Evolutionary conservation across 2,888 invertebrate genomes (phyloP), one percentile per base, ranked within the genome.

Genomic region (Rhyacophila evoluta): DNA sequence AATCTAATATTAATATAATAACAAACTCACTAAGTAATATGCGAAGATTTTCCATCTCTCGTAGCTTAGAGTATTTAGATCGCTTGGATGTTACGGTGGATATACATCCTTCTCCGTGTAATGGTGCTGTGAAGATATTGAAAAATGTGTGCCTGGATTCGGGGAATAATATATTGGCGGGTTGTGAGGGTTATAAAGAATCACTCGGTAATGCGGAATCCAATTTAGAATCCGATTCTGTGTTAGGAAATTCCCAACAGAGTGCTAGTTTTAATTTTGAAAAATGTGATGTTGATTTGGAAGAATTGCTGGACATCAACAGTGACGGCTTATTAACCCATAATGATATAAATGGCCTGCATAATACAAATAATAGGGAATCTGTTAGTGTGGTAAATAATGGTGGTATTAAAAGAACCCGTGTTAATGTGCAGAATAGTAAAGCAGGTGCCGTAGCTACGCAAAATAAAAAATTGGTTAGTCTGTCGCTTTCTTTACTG

Each of bases 401-500:
- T 19, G 55, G 55, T 19, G 10, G 55, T 55, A 8, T 55, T 55
- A 55, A 55, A 55, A 55, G 55, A 55, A 19, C 6, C 55, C 25
- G 19, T 55, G 19, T 55, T 19, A 15, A 15, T 8, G 10, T 5
- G n/a, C 69, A 15, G 25, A 77, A 74, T 36, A 81, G 69, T 67
- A 77, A 73, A 36, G 74, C 70, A 8, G 72, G 72, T n/a, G 73
- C 80, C 12, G 69, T 80, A 11, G 77, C 82, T 8, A 80, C 79
- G 29, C 82, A 82, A 41, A 80, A 78, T 76, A 91, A 90, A 81
- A 87, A 87, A 85, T 85, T 92, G 83, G 89, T 92, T 71, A 92
- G 92, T 82, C 85, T 92, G 75, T 92, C 92, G 19, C 85, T 92
- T 37, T 92, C 92, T 69, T 88, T 92, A 82, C 86, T 92, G 12